phyloP scores from a whole-genome alignment of 2,113 vertebrate genomes.

The Marmota monax region DNA sequence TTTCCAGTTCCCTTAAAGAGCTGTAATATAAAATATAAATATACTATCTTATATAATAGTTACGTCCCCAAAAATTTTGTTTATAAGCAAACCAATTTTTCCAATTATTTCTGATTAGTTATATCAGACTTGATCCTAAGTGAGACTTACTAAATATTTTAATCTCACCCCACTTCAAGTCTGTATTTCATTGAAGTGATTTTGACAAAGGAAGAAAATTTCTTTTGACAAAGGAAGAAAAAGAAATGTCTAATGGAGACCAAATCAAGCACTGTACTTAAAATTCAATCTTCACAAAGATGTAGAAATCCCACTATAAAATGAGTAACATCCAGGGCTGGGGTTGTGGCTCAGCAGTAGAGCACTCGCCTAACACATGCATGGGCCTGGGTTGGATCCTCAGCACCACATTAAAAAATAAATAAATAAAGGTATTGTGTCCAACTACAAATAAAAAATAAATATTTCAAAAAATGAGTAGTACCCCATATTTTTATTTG shows the following conservation, averaged over 20 bases:
- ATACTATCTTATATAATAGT: not conserved
- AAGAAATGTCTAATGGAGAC: not conserved
- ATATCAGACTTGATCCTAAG: not conserved
- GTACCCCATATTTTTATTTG: not conserved
- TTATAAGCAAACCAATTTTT: slow-evolving; percentile 56
- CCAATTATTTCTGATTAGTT: slow-evolving; percentile 52
- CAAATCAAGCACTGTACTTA: slow-evolving; percentile 35
- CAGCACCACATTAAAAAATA: too few relatives aligned
- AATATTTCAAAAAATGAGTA: not conserved
- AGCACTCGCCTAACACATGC: too few relatives aligned
- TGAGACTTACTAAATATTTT: slow-evolving; percentile 8
- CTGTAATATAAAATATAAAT: slow-evolving; percentile 39
- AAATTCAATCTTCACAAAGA: slow-evolving; percentile 36
- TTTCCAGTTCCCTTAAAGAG: slow-evolving; percentile 50
- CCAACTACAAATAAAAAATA: too few relatives aligned
- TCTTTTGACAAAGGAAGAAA: not conserved
- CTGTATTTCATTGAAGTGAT: not conserved
- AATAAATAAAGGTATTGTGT: too few relatives aligned
- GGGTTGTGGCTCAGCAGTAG: too few relatives aligned
- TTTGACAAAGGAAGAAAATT: slow-evolving; percentile 33
- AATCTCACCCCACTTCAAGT: not conserved
- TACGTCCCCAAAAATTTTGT: slow-evolving; percentile 9
- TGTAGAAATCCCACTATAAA: slow-evolving; percentile 16
- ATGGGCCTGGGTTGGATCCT: too few relatives aligned
- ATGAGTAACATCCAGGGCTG: not conserved